A percentile compares a stretch with the other conserved stretches of the same genome.
Conservation (phyloP, 2,888 invertebrate species). For the Lydus trimaculatus region DNA sequence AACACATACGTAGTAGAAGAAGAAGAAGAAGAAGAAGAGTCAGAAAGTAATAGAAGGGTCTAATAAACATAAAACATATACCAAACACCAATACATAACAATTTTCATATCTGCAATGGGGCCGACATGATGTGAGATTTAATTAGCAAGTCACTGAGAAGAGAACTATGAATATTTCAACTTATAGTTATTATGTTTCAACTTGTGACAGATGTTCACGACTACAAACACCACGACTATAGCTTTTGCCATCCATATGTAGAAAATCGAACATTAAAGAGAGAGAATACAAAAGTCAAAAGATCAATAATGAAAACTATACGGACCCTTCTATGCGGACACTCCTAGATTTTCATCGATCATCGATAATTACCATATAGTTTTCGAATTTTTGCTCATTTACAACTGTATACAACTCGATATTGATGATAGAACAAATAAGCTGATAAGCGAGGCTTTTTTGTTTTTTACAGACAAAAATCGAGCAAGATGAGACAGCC, state of each 20-base stretch:
- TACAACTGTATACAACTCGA: too few species aligned
- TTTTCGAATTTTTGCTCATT: neutral
- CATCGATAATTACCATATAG: neutral
- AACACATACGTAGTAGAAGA: constrained; percentile 20
- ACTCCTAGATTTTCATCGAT: neutral
- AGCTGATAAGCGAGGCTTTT: too few species aligned
- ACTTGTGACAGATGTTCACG: constrained; percentile 52
- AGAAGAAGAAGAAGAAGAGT: neutral
- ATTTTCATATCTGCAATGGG: constrained; percentile 22
- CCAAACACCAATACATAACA: neutral
- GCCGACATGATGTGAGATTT: constrained; percentile 48
- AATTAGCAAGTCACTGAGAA: constrained; percentile 54
- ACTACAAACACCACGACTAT: constrained; percentile 43
- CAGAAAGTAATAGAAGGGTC: constrained; percentile 2
- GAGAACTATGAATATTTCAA: constrained; percentile 48
- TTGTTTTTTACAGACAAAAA: too few species aligned
- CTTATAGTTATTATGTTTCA: constrained; percentile 49
- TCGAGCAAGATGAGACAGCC: too few species aligned
- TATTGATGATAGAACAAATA: too few species aligned
- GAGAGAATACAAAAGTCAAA: neutral
- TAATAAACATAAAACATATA: constrained; percentile 21
- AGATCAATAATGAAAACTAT: constrained; percentile 1
- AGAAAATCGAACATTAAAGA: constrained; percentile 28
- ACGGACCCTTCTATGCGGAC: neutral
- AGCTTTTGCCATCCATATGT: constrained; percentile 41